phyloP scores from a whole-genome alignment of 2,888 invertebrate genomes.

The Zhuqinia jingwanae region DNA sequence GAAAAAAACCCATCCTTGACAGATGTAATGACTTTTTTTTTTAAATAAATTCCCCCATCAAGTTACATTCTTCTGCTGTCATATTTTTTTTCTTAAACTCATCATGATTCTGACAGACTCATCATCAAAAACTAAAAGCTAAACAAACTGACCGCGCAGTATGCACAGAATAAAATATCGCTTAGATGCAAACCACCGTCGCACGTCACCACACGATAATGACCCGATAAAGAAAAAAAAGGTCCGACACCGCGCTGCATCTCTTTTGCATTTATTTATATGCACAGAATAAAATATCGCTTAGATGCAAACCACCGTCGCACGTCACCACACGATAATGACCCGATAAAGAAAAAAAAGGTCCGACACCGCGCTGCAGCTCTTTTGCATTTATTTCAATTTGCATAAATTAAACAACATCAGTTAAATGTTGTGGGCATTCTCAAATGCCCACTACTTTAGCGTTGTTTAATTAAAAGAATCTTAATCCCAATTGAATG shows the following conservation, averaged over 20 bases:
- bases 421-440: too few relatives aligned
- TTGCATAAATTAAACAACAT: slow-evolving; percentile 63
- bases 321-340: slow-evolving; percentile 35
- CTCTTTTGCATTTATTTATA: slow-evolving; percentile 45
- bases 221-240: slow-evolving; percentile 2
- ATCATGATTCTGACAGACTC: slow-evolving; percentile 31
- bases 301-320: slow-evolving; percentile 15
- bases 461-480: slow-evolving; percentile 27
- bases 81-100: slow-evolving; percentile 30
- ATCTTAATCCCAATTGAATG: slow-evolving; percentile 17
- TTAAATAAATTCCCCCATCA: background rate
- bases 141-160: slow-evolving; percentile 9
- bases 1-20: background rate
- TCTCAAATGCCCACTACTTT: too few relatives aligned
- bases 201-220: slow-evolving; percentile 15
- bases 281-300: slow-evolving; percentile 61
- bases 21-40: slow-evolving; percentile 40
- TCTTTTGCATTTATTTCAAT: slow-evolving; percentile 48
- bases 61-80: slow-evolving; percentile 3
- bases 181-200: background rate
- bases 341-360: background rate
- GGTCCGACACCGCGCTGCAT: background rate
- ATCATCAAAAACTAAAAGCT: too few relatives aligned
- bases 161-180: slow-evolving; percentile 2
- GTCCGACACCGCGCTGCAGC: background rate